Evolutionary conservation across 2,888 invertebrate genomes (phyloP).

Genomic region (Pterostichus niger): DNA sequence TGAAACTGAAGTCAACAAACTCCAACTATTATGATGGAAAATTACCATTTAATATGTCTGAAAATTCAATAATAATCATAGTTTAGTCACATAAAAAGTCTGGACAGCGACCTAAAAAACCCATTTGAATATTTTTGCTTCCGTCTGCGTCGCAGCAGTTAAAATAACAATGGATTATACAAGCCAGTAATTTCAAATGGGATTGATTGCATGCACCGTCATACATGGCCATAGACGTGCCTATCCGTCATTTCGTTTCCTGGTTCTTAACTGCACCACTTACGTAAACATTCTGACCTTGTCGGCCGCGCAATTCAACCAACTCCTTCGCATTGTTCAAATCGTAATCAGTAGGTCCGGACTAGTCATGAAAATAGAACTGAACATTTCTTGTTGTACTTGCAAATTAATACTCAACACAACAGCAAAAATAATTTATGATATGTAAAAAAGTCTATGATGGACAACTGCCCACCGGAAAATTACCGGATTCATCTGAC

Average conservation of each 20-base stretch:
- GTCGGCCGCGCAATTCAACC: background rate
- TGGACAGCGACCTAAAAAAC: constrained; percentile 3
- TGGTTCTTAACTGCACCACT: constrained; percentile 45
- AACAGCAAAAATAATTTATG: too few relatives aligned
- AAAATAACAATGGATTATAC: background rate
- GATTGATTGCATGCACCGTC: background rate
- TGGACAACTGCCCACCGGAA: too few relatives aligned
- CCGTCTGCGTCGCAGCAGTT: background rate
- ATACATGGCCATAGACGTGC: constrained; percentile 12
- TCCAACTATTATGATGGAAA: constrained; percentile 14
- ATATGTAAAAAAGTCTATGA: too few relatives aligned
- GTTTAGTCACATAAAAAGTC: constrained; percentile 36
- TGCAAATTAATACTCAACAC: too few relatives aligned
- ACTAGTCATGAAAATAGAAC: too few relatives aligned
- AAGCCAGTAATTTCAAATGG: background rate
- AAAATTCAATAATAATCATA: constrained; percentile 39
- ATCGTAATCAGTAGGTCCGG: background rate
- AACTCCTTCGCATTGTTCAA: constrained; percentile 13
- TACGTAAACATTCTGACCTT: constrained; percentile 23
- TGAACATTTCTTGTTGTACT: too few relatives aligned
- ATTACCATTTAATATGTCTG: constrained; percentile 35
- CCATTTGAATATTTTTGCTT: constrained; percentile 21
- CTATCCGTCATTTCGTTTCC: constrained; percentile 50
- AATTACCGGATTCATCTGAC: too few relatives aligned
- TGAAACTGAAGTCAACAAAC: constrained; percentile 36